These are phyloP conservation scores for Dolichomitus sp. DNA, from an alignment of 2,888 invertebrate genomes.

Conservation along the genomic window DNA sequence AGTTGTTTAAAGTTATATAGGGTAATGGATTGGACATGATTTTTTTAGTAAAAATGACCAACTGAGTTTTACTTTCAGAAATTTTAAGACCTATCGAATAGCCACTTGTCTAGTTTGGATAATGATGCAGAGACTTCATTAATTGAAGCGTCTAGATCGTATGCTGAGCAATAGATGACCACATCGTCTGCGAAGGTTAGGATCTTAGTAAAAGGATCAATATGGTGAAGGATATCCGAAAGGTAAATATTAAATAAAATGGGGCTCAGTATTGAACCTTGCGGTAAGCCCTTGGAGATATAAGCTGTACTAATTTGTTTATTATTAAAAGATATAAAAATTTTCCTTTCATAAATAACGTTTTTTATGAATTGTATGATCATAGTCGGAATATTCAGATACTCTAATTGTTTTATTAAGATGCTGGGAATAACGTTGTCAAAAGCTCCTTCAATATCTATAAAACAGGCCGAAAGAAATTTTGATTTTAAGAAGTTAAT, in stretches of 20 bases:
- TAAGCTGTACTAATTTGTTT: not conserved
- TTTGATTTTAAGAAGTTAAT: too few species aligned
- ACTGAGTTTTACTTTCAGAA: constrained; percentile 5
- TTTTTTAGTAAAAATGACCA: constrained; percentile 1
- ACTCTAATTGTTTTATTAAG: too few species aligned
- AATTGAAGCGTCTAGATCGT: too few species aligned
- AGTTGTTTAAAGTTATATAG: not conserved
- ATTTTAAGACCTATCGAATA: not conserved
- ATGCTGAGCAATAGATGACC: too few species aligned
- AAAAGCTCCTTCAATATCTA: too few species aligned
- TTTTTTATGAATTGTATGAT: too few species aligned
- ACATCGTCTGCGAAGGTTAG: constrained; percentile 4
- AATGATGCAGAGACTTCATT: not conserved
- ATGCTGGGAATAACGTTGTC: too few species aligned
- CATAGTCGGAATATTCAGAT: too few species aligned
- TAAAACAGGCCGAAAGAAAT: too few species aligned
- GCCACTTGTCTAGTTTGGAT: not conserved
- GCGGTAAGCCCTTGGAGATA: constrained; percentile 3
- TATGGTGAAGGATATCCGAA: not conserved
- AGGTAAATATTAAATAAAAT: not conserved
- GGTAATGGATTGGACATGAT: not conserved
- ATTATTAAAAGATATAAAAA: not conserved
- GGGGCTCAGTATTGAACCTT: constrained; percentile 1
- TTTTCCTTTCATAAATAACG: too few species aligned
- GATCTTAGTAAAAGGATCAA: not conserved